Percentiles rank a stretch among this genome's conserved stretches.
phyloP scores from a whole-genome alignment of 2,888 invertebrate species.

The Chrysina gloriosa region DNA sequence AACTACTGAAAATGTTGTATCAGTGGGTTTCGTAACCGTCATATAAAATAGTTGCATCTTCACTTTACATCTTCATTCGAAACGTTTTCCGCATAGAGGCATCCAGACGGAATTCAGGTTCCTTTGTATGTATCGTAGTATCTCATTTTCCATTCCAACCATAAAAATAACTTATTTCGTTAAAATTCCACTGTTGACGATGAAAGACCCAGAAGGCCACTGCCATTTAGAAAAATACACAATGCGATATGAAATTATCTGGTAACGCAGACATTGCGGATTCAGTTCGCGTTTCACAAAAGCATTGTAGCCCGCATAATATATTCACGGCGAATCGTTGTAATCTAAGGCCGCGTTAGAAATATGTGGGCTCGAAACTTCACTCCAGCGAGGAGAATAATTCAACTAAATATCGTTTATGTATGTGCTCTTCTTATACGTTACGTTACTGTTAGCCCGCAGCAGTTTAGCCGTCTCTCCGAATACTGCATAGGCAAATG shows the following conservation, averaged over 20 bases:
- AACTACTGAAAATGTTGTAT: too few relatives aligned
- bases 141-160: slow-evolving; percentile 8
- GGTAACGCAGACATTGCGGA: slow-evolving; percentile 11
- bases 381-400: slow-evolving; percentile 11
- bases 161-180: slow-evolving; percentile 21
- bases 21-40: too few relatives aligned
- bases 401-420: slow-evolving; percentile 33
- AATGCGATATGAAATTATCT: slow-evolving; percentile 25
- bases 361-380: slow-evolving; percentile 21
- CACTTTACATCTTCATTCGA: too few relatives aligned
- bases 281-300: slow-evolving; percentile 12
- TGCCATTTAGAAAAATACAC: slow-evolving; percentile 19
- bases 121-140: too few relatives aligned
- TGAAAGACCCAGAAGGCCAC: slow-evolving; percentile 8
- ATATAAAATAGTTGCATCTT: too few relatives aligned
- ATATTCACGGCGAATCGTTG: slow-evolving; percentile 27
- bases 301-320: slow-evolving; percentile 30
- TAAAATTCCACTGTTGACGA: slow-evolving; percentile 7
- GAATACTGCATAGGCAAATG: neutral
- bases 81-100: too few relatives aligned
- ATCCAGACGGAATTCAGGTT: too few relatives aligned
- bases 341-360: slow-evolving; percentile 17
- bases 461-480: neutral
- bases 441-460: slow-evolving; percentile 18
- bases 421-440: neutral